A percentile compares a stretch with the other conserved stretches of the same genome.
Conservation (phyloP, 2,113 vertebrate species). For the Tonatia bakeri region DNA sequence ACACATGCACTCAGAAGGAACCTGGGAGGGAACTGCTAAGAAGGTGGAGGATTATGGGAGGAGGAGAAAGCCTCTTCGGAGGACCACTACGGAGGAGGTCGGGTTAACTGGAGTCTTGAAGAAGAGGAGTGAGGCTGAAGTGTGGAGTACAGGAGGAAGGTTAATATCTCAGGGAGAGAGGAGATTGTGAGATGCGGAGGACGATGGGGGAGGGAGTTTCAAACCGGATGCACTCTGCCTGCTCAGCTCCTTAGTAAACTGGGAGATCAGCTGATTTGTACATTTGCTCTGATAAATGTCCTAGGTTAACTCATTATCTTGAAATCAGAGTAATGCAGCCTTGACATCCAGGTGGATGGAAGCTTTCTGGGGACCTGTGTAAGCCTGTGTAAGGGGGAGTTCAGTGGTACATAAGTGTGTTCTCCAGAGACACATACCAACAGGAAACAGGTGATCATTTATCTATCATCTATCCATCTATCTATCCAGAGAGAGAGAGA, state of each 20-base stretch:
- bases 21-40: background rate
- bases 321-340: background rate
- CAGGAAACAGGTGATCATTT: background rate
- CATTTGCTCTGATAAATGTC: background rate
- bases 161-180: background rate
- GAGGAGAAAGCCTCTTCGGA: background rate
- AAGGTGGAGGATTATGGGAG: background rate
- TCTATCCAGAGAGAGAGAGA: no score
- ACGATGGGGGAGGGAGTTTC: background rate
- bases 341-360: background rate
- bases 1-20: background rate
- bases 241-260: background rate
- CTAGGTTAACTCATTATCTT: background rate
- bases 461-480: background rate
- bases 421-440: background rate
- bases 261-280: background rate
- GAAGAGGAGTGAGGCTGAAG: background rate
- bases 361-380: background rate
- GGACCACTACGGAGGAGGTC: background rate
- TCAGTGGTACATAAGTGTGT: background rate
- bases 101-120: background rate
- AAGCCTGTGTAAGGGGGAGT: background rate
- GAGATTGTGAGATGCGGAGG: background rate
- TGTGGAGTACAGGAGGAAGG: background rate
- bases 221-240: fast-evolving